These are phyloP conservation scores for Pomacea canaliculata DNA, from an alignment of 2,888 invertebrate genomes.

Conservation along the genomic window DNA sequence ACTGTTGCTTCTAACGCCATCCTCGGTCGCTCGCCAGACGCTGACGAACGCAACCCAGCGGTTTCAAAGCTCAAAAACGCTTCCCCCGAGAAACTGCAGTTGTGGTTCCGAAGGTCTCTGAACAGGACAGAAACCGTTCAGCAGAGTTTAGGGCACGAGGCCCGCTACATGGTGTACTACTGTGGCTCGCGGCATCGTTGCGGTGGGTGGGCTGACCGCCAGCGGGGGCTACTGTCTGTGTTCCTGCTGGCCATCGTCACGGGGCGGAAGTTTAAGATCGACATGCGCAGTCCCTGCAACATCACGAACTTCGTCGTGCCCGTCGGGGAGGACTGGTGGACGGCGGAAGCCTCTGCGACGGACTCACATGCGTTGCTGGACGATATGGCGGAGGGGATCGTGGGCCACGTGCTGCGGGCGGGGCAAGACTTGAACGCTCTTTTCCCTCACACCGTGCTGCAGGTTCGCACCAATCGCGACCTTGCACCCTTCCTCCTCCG, in stretches of 20 bases:
- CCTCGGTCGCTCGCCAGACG: no score
- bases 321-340: slow-evolving; percentile 12
- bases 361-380: neutral
- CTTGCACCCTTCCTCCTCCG: slow-evolving; percentile 16
- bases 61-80: no score
- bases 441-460: slow-evolving; percentile 27
- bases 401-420: neutral
- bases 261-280: slow-evolving; percentile 33
- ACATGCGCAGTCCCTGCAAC: slow-evolving; percentile 37
- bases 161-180: slow-evolving; percentile 35
- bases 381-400: neutral
- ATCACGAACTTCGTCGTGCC: slow-evolving; percentile 30
- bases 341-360: neutral
- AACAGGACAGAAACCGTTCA: neutral
- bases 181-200: slow-evolving; percentile 31
- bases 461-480: slow-evolving; percentile 36
- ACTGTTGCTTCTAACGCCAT: no score
- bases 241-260: slow-evolving; percentile 32
- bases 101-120: no score
- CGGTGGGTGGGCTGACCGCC: slow-evolving; percentile 40
- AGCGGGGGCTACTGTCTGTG: slow-evolving; percentile 33
- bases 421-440: slow-evolving; percentile 26
- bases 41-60: no score
- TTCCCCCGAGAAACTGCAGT: no score
- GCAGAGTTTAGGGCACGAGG: neutral